These are phyloP conservation scores for Lagocephalus sceleratus DNA, from an alignment of 2,797 vertebrate genomes.

Conservation along the genomic window DNA sequence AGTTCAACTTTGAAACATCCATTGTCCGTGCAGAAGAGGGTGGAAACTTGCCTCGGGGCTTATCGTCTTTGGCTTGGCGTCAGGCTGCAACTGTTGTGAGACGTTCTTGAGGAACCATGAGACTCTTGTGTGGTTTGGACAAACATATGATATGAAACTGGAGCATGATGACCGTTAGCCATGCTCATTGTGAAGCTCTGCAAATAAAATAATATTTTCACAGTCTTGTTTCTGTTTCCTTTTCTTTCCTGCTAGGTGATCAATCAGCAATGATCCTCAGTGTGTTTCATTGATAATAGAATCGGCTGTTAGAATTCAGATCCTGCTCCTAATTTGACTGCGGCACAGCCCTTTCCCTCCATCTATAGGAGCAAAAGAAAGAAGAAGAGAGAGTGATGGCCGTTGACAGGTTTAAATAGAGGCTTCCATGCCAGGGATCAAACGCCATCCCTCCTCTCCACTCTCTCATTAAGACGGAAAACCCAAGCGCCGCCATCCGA, in stretches of 20 bases:
- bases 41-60: constrained; percentile 66
- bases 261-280: constrained; percentile 55
- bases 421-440: constrained; percentile 80
- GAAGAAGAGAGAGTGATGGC: constrained; percentile 68
- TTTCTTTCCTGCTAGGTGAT: constrained; percentile 56
- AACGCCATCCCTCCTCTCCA: constrained; percentile 77
- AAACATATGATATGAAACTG: constrained; percentile 76
- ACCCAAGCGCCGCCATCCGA: constrained; percentile 75
- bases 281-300: constrained; percentile 27
- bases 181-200: constrained; percentile 71
- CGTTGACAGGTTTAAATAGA: constrained; percentile 80
- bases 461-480: constrained; percentile 82
- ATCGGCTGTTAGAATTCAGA: constrained; percentile 58
- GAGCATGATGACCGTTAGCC: constrained; percentile 76
- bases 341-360: constrained; percentile 54
- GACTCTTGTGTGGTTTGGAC: constrained; percentile 80
- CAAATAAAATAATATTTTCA: constrained; percentile 86
- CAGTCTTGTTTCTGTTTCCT: constrained; percentile 74
- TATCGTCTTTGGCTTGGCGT: constrained; percentile 70
- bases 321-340: constrained; percentile 67
- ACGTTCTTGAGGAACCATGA: constrained; percentile 69
- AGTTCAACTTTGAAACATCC: constrained; percentile 62
- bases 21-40: constrained; percentile 52
- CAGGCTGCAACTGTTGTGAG: constrained; percentile 58
- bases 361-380: constrained; percentile 36